Evolutionary conservation across 1,140 invertebrate species (phyloP), one percentile per base, ranked within the genome.

Genomic region (Marisa cornuarietis): DNA sequence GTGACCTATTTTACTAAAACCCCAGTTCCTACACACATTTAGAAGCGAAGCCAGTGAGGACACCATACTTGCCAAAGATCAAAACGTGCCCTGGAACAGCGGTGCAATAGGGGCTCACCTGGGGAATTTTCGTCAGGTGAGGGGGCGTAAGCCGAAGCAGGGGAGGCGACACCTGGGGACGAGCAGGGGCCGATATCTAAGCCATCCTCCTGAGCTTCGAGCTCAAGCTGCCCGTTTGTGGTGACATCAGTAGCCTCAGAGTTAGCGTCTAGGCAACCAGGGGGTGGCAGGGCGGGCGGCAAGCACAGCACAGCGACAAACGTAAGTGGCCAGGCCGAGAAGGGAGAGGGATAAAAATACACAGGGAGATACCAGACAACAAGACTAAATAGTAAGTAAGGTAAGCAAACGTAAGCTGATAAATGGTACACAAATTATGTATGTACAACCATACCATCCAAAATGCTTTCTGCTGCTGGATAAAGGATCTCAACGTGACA

Each of bases 161-260:
- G 76, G 24, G 76, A 77, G 31, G 42, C 76, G 31, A 68, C 63
- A 77, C 76, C 63, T 52, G 76, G 76, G 76, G 76, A 77, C 42
- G 76, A 77, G 65, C 63, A 14, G 63, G 76, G 76, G 65, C 61
- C 65, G 24, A 77, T 54, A 69, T 77, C 76, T 77, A 77, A 68
- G 54, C 54, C 76, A 68, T 77, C 76, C 42, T 65, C 54, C 54
- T 58, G 54, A 58, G 54, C 54, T 58, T 58, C 54, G 16, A 58
- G 54, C 54, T 58, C 54, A 58, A 58, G 54, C 54, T 58, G 54
- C 54, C 54, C 54, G 54, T 58, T 58, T 58, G 54, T 58, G 54
- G 54, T 58, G 54, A 58, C 54, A 58, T 58, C 71, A 16, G 20
- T 65, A 26, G 76, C 26, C 76, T 52, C 76, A 49, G 76, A 49